Conservation (phyloP, 2,797 vertebrate genomes). For the Sebastes melanostomus region DNA sequence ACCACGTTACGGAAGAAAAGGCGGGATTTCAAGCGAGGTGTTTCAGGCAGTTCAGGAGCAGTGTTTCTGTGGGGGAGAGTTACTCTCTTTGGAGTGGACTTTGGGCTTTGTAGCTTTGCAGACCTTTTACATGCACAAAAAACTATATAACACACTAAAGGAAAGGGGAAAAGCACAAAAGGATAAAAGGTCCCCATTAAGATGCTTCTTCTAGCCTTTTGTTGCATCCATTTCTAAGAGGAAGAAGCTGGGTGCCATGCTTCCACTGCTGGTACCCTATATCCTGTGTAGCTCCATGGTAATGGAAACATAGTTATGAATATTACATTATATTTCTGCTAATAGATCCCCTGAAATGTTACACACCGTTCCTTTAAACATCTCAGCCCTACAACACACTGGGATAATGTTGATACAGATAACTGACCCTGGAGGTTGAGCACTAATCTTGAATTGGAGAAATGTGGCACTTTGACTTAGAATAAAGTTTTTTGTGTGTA, state of each 20-base stretch:
- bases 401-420: background rate
- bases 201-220: background rate
- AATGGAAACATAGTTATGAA: too few species aligned
- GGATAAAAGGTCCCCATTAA: background rate
- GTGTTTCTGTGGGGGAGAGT: too few species aligned
- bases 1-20: too few species aligned
- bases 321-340: too few species aligned
- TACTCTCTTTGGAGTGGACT: too few species aligned
- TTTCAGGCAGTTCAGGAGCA: too few species aligned
- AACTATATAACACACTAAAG: too few species aligned
- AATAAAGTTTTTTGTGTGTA: constrained; percentile 5
- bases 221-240: background rate
- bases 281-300: background rate
- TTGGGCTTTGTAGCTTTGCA: too few species aligned
- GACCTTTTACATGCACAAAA: too few species aligned
- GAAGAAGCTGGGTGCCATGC: background rate
- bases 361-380: background rate
- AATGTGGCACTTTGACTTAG: background rate
- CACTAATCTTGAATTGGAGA: background rate
- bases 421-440: background rate
- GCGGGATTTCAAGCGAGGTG: too few species aligned
- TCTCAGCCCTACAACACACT: background rate
- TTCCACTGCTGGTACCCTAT: background rate
- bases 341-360: too few species aligned
- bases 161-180: too few species aligned